Evolutionary conservation across 2,888 invertebrate genomes (phyloP).

Genomic region (Lamellibrachia columna): DNA sequence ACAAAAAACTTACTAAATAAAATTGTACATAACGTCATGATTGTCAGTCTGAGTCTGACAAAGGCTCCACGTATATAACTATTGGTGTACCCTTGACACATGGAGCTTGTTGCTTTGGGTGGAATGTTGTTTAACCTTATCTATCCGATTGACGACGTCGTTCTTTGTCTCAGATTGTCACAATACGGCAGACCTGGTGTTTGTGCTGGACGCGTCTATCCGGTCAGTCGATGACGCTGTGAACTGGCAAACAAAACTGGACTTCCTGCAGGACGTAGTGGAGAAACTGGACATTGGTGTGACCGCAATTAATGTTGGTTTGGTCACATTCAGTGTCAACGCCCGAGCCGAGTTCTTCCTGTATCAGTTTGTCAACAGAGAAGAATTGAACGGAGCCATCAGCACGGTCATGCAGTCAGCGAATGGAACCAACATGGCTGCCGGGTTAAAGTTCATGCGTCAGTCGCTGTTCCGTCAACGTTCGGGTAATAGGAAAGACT

Average conservation of each 20-base stretch:
- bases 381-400: neutral
- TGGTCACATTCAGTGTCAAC: conserved; percentile 11
- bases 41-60: no score
- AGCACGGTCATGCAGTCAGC: neutral
- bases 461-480: conserved; percentile 21
- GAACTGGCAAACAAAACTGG: conserved; percentile 17
- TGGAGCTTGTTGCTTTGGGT: no score
- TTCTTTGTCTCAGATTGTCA: conserved; percentile 18
- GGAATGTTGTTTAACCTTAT: no score
- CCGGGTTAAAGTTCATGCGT: conserved; percentile 17
- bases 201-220: conserved; percentile 22
- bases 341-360: conserved; percentile 23
- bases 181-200: conserved; percentile 22
- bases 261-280: conserved; percentile 24
- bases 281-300: conserved; percentile 21
- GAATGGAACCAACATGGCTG: conserved; percentile 17
- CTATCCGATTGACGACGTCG: neutral
- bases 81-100: no score
- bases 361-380: conserved; percentile 18
- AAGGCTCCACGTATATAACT: no score
- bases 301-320: conserved; percentile 13
- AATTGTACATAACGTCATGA: no score
- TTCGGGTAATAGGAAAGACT: neutral
- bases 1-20: no score
- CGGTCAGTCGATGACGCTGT: neutral